Base-by-base conservation (phyloP, 1,140 invertebrate genomes). In the Lepidurus packardi region DNA sequence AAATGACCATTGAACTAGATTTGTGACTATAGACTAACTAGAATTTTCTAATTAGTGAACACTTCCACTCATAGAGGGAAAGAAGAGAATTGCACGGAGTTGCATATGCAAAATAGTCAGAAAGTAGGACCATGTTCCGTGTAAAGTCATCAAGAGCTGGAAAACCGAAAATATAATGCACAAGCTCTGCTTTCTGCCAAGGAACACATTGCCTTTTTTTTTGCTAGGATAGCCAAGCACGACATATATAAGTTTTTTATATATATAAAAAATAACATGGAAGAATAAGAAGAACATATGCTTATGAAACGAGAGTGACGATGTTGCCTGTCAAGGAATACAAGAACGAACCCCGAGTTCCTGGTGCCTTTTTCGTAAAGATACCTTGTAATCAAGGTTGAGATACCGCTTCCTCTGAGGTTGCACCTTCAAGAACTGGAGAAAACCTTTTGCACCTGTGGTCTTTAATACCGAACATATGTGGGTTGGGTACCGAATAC, bases 381-480 rank as follows among this genome's bases (percentile, higher is more conserved):
- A 65, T 65, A 65, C 53, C 53, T 65, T 65, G 53, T 65, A 65
- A 65, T 65, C 53, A 65, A 65, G 16, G 53, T 65, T 65, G 53
- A 16, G 21, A 16, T 65, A 65, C 53, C 53, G 53, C 53, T 65
- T 65, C 53, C 13, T 65, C 53, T n/a, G 34, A 34, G 3, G 53
- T 65, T 65, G 53, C 53, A 65, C 53, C 13, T 34, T 65, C 53
- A 65, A 65, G 21, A 21, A 65, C 53, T 65, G 53, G 53, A 34
- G 34, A 16, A 65, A 65, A 65, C 53, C 53, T 13, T 65, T 65
- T 65, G 53, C 53, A 65, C 53, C 53, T 65, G 53, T 9, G 53
- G 13, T 65, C 53, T 65, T 21, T 9, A 65, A 65, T 16, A 65
- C 53, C 53, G 53, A 65, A 21, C 53, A 65, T n/a, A 16, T 13